Evolutionary conservation across 2,113 vertebrate species (phyloP), one percentile per base, ranked within the genome.

Genomic region (Gobio gobio): DNA sequence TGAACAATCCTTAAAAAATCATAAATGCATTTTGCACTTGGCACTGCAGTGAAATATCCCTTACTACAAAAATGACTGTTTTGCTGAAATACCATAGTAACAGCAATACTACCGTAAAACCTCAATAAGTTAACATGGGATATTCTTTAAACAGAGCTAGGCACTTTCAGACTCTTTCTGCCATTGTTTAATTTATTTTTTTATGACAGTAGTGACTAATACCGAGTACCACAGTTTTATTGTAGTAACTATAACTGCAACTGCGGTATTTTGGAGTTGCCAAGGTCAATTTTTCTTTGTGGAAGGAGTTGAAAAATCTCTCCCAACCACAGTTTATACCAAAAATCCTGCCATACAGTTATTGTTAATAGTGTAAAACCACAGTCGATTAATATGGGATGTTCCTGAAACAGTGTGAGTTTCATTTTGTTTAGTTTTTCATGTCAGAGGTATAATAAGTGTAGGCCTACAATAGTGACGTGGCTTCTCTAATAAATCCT

Each of bases 121-220:
- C 43, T 54, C 54, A 33, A 66, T 29, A 81, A 20, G 45, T 81
- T 8, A 68, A 63, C 16, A 47, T 18, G 36, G 40, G 13, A 63
- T 79, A 43, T 63, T 45, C 61, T 81, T 33, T 49, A 81, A 68
- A 81, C 78, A 51, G 40, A 29, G 61, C 8, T 12, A 7, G 59
- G 13, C 8, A 5, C 43, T 40, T 33, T 66, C 78, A 68, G 14
- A 68, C 7, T 33, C 2, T 20, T 64, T 49, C 24, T 54, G 47
- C 29, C 45, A 54, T 76, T 76, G 47, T 76, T 76, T 54, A 14
- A 54, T 76, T 81, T 81, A 49, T 68, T 66, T 33, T 58, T 76
- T 26, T 51, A 61, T 63, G n/a, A 47, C 58, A 64, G 78, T 13
- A 9, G 61, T 81, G 61, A 81, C 45, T 72, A 66, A 78, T 59